Evolutionary conservation across 2,113 vertebrate species (phyloP).

Genomic region (Rhombomys opimus): DNA sequence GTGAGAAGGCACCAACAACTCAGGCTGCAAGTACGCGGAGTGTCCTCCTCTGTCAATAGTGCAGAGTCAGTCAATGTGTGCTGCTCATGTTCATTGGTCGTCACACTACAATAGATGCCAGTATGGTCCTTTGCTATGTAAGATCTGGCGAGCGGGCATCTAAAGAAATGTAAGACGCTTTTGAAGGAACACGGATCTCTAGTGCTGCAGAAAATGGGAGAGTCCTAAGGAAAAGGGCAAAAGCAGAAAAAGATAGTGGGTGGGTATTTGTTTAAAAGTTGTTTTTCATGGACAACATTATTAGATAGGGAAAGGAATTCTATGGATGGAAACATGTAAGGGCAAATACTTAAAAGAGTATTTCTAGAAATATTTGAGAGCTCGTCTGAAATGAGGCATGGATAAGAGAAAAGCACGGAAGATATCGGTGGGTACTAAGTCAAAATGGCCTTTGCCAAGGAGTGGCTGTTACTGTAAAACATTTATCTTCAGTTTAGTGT

Average conservation of each 20-base stretch:
- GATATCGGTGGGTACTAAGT: background rate
- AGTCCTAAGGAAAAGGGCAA: background rate
- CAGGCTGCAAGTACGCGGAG: background rate
- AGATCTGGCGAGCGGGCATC: background rate
- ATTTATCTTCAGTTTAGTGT: background rate
- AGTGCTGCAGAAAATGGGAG: background rate
- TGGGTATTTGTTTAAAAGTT: background rate
- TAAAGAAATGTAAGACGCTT: background rate
- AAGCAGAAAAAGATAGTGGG: background rate
- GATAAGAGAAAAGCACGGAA: background rate
- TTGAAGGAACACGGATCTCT: background rate
- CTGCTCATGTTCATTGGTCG: background rate
- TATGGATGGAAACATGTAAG: background rate
- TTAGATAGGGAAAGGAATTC: background rate
- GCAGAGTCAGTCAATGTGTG: background rate
- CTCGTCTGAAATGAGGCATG: background rate
- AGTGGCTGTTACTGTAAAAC: background rate
- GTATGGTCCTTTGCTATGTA: background rate
- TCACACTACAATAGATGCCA: background rate
- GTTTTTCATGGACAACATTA: background rate
- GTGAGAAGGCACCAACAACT: background rate
- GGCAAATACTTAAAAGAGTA: background rate
- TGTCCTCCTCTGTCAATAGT: too few relatives aligned
- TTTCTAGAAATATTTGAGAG: constrained; percentile 12
- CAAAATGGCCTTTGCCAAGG: background rate